Percentiles rank a stretch among this genome's conserved stretches.
Evolutionary conservation across 2,797 vertebrate genomes (phyloP).

Genomic region (Delichon dasypus): DNA sequence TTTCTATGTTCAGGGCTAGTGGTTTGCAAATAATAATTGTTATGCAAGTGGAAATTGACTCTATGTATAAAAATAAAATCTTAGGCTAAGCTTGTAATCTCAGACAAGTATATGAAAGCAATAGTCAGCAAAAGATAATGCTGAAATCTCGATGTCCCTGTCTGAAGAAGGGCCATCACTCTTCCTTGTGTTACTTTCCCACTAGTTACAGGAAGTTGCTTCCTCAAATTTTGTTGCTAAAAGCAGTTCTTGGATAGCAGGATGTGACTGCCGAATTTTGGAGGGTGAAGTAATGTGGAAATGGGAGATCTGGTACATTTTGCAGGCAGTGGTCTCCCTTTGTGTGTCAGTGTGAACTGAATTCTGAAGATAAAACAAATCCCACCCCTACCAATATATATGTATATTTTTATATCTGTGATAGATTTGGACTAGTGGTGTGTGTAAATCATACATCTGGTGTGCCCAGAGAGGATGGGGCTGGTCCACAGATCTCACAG

Average conservation of each 20-base stretch:
- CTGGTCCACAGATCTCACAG: neutral
- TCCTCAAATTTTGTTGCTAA: neutral
- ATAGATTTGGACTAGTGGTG: neutral
- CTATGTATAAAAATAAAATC: neutral
- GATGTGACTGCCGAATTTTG: neutral
- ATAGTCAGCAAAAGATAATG: neutral
- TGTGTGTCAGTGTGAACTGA: neutral
- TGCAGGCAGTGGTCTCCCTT: neutral
- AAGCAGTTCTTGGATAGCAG: neutral
- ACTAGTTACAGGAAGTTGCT: neutral
- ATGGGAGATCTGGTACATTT: neutral
- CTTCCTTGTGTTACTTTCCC: neutral
- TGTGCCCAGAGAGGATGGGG: neutral
- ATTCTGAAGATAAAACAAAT: neutral
- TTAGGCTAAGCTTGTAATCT: neutral
- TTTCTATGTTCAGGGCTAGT: neutral
- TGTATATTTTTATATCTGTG: neutral
- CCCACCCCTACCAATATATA: neutral
- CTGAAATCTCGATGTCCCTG: neutral
- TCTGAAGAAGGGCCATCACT: neutral
- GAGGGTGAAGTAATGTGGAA: neutral
- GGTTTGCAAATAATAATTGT: neutral
- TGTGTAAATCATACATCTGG: neutral
- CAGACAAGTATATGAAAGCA: neutral
- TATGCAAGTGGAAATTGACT: neutral